Conservation (phyloP, 2,888 invertebrate genomes). For the Drosophila siamana region DNA sequence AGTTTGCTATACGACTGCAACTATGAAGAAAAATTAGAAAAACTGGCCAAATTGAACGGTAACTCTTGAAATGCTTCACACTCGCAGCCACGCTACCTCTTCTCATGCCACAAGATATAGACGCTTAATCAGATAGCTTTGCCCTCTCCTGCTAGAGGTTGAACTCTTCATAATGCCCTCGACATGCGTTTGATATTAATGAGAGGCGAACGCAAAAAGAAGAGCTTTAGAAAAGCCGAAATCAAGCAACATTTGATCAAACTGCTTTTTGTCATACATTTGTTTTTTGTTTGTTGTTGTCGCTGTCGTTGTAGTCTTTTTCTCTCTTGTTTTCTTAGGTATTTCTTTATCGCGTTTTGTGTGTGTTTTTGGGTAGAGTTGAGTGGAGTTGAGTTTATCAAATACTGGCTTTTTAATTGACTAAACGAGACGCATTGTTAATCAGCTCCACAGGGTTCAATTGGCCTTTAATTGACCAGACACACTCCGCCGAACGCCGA, state of each 20-base stretch:
- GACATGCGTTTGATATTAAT: conserved; percentile 5
- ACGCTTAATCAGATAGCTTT: neutral
- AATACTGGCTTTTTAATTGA: conserved; percentile 42
- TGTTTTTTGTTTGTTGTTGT: no score
- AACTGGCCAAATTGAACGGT: no score
- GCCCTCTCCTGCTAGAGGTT: neutral
- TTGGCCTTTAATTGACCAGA: conserved; percentile 52
- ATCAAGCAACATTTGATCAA: conserved; percentile 52
- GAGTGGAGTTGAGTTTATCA: conserved; percentile 27
- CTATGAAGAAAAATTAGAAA: no score
- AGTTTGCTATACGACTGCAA: no score
- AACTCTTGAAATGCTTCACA: no score
- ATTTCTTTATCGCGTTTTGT: conserved; percentile 12
- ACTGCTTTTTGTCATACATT: conserved; percentile 21
- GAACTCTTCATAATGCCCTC: neutral
- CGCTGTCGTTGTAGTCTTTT: neutral
- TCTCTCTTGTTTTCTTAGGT: neutral
- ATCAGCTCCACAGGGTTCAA: conserved; percentile 48
- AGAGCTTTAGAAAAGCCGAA: conserved; percentile 60
- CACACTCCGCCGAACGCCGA: conserved; percentile 6
- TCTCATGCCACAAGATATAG: neutral
- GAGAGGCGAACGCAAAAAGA: conserved; percentile 56
- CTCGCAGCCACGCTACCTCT: no score
- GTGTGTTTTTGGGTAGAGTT: conserved; percentile 4
- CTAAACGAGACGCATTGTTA: conserved; percentile 46